Percentiles rank a stretch among this genome's conserved stretches.
Evolutionary conservation across 2,888 invertebrate genomes (phyloP).

Genomic region (Nomada fucata): DNA sequence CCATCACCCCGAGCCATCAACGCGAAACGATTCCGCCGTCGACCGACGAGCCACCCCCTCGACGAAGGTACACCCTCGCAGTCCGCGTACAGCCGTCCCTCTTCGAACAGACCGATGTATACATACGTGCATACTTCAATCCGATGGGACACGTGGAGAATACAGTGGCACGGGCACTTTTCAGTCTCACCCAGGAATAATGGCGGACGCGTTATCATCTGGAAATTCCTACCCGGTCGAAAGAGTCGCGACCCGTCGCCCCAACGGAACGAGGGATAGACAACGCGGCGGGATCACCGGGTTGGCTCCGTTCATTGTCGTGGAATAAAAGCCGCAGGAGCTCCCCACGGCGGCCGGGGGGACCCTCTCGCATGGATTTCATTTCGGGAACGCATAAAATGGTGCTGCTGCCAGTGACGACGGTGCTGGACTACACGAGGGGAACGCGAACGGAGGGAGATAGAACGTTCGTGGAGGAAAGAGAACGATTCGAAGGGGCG

Average conservation of each 20-base stretch:
- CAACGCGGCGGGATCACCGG: background rate
- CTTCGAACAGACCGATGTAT: too few species aligned
- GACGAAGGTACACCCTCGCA: background rate
- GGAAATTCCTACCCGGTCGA: slow-evolving; percentile 15
- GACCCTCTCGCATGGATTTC: slow-evolving; percentile 77
- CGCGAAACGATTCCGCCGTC: slow-evolving; percentile 2
- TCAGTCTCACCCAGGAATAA: background rate
- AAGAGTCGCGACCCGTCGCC: slow-evolving; percentile 20
- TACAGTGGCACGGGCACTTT: too few species aligned
- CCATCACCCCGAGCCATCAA: background rate
- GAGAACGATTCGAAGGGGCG: slow-evolving; percentile 57
- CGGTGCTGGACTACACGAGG: slow-evolving; percentile 29
- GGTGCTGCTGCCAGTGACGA: slow-evolving; percentile 66
- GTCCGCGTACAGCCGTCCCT: background rate
- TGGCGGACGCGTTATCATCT: slow-evolving; percentile 35
- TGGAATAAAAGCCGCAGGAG: slow-evolving; percentile 62
- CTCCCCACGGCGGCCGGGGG: slow-evolving; percentile 63
- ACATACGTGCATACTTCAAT: background rate
- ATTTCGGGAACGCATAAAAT: slow-evolving; percentile 82
- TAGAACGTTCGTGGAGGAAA: slow-evolving; percentile 65
- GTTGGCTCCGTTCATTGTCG: slow-evolving; percentile 59
- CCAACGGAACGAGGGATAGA: background rate
- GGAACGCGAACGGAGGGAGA: slow-evolving; percentile 45
- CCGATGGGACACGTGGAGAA: background rate
- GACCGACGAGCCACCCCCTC: background rate